A percentile compares a stretch with the other conserved stretches of the same genome.
Conservation (phyloP, 2,888 invertebrate species). For the Chesias legatella region DNA sequence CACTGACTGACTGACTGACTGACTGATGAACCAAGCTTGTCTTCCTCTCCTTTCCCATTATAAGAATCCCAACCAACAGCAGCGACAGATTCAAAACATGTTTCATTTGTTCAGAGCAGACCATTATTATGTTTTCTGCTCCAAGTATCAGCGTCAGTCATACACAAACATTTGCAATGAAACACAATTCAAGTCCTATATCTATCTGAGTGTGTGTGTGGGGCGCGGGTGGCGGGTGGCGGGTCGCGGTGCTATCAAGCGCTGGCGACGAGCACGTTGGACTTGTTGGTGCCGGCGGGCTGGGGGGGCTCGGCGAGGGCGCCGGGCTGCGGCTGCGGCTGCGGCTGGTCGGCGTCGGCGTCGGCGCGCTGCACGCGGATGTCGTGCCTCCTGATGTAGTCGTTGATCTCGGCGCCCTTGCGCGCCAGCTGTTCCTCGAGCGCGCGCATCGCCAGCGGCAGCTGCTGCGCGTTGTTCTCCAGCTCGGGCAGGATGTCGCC, state of each 20-base stretch:
- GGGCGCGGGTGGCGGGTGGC: background rate
- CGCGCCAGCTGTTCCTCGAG: constrained; percentile 90
- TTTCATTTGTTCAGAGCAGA: no score
- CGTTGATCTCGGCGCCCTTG: constrained; percentile 94
- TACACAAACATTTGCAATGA: no score
- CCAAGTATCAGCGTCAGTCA: no score
- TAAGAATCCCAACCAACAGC: no score
- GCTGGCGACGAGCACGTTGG: constrained; percentile 79
- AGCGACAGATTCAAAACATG: no score
- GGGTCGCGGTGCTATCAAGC: constrained; percentile 36
- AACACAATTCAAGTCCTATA: no score
- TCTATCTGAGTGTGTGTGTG: background rate
- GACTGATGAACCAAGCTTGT: no score
- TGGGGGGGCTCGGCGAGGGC: constrained; percentile 16
- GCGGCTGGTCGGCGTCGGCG: constrained; percentile 39
- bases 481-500: constrained; percentile 94
- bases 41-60: no score
- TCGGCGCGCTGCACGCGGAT: constrained; percentile 87
- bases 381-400: constrained; percentile 94
- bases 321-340: constrained; percentile 29
- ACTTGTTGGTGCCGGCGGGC: constrained; percentile 57
- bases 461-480: constrained; percentile 87
- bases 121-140: no score
- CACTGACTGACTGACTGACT: no score
- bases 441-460: constrained; percentile 88